These are phyloP conservation scores for Ailurus styani DNA, from an alignment of 2,113 vertebrate genomes.

Conservation along the genomic window DNA sequence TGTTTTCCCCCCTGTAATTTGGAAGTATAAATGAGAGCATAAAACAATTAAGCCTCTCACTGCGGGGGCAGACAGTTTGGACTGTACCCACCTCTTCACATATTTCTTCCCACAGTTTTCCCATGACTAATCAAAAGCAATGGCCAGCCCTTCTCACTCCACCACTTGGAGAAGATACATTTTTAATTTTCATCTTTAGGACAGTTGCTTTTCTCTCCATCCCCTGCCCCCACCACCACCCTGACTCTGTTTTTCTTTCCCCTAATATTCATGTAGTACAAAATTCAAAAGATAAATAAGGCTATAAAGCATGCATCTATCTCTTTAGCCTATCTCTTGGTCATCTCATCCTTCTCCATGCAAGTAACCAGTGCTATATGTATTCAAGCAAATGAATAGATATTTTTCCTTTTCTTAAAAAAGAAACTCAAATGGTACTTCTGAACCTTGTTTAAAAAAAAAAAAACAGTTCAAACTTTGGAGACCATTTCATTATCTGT, in stretches of 20 bases:
- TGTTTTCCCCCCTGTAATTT: neutral
- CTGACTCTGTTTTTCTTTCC: neutral
- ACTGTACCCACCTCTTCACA: neutral
- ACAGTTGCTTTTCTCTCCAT: neutral
- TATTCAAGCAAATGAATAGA: neutral
- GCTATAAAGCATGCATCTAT: fast-evolving
- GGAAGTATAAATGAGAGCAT: neutral
- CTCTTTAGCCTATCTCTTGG: neutral
- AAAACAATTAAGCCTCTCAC: neutral
- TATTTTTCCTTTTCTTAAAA: neutral
- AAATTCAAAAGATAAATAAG: neutral
- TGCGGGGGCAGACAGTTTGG: neutral
- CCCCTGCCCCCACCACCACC: fast-evolving
- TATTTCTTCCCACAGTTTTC: neutral
- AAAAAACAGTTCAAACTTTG: neutral
- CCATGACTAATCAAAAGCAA: neutral
- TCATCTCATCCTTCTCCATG: neutral
- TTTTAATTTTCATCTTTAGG: neutral
- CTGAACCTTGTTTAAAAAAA: neutral
- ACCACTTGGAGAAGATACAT: neutral
- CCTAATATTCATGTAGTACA: neutral
- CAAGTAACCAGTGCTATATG: neutral
- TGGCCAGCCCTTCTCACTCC: neutral
- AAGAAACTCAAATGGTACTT: neutral
- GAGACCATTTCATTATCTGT: neutral